Evolutionary conservation across 1,140 invertebrate genomes (phyloP).

Genomic region (Panonychus citri): DNA sequence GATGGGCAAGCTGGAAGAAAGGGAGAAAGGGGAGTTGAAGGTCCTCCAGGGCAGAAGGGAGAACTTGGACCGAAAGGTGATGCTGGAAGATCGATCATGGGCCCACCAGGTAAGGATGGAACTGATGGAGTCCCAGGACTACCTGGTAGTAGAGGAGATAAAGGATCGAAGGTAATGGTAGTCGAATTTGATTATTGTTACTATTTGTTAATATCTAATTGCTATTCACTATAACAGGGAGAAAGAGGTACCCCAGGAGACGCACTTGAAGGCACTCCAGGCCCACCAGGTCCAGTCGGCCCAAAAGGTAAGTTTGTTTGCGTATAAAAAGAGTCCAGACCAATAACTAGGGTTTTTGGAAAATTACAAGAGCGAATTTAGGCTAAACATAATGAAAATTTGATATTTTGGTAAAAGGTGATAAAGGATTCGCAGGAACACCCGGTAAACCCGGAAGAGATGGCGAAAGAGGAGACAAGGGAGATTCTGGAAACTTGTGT

Average conservation of each 20-base stretch:
- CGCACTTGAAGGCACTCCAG: constrained; percentile 29
- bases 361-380: no score
- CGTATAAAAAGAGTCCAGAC: no score
- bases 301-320: no score
- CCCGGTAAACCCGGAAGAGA: constrained; percentile 25
- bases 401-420: no score
- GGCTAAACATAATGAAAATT: no score
- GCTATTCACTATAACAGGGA: not conserved
- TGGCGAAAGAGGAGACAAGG: constrained; percentile 21
- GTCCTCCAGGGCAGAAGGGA: not conserved
- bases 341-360: no score
- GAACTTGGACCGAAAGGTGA: not conserved
- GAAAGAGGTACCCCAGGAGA: not conserved
- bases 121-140: not conserved
- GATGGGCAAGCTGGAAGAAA: not conserved
- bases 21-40: constrained; percentile 2
- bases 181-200: not conserved
- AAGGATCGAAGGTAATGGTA: constrained; percentile 1
- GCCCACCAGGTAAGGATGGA: not conserved
- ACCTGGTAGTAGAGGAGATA: not conserved
- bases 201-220: not conserved
- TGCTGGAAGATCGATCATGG: not conserved
- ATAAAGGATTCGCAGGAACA: constrained; percentile 34
- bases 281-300: constrained; percentile 42
- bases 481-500: constrained; percentile 9